Percentiles rank a stretch among this genome's conserved stretches.
phyloP scores from a whole-genome alignment of 2,113 vertebrate species.

The Cyphomyrus plagiostoma region DNA sequence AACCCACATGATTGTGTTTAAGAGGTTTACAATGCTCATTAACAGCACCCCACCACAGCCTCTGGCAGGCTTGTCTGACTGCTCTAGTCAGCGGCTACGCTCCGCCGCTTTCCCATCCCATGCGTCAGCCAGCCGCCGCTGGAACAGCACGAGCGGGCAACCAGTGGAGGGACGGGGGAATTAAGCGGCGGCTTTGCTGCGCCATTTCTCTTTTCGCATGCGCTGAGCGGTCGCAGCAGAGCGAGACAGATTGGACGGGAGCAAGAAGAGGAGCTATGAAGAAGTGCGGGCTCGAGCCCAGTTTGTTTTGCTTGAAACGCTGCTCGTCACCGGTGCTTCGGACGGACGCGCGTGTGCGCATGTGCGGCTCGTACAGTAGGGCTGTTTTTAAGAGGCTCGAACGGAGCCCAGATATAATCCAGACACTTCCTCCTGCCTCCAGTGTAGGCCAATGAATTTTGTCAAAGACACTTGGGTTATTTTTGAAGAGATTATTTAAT shows the following conservation, averaged over 20 bases:
- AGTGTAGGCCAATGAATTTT: slow-evolving; percentile 57
- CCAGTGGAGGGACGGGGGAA: slow-evolving; percentile 62
- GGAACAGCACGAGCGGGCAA: slow-evolving; percentile 47
- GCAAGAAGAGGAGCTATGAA: background rate
- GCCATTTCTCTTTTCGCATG: background rate
- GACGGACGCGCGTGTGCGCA: slow-evolving; percentile 51
- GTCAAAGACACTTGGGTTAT: slow-evolving; percentile 50
- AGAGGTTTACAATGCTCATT: slow-evolving; percentile 72
- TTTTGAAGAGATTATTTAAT: slow-evolving; percentile 46
- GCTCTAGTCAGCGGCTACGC: slow-evolving; percentile 46
- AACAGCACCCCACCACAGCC: slow-evolving; percentile 68
- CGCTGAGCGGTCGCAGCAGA: background rate
- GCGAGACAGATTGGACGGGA: background rate
- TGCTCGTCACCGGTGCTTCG: slow-evolving; percentile 54
- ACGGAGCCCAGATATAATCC: slow-evolving; percentile 69
- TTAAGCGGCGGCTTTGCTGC: slow-evolving; percentile 44
- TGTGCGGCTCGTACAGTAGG: slow-evolving; percentile 42
- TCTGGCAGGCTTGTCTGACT: slow-evolving; percentile 44
- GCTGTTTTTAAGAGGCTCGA: slow-evolving; percentile 55
- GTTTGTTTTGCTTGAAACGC: background rate
- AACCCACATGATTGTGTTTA: slow-evolving; percentile 65
- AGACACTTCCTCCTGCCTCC: slow-evolving; percentile 56
- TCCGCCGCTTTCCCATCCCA: slow-evolving; percentile 48
- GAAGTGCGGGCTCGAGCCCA: background rate
- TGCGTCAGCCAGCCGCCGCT: slow-evolving; percentile 55